Percentiles rank a stretch among this genome's conserved stretches.
Conservation (phyloP, 2,113 vertebrate species). For the Forbesichthys papilliferus region DNA sequence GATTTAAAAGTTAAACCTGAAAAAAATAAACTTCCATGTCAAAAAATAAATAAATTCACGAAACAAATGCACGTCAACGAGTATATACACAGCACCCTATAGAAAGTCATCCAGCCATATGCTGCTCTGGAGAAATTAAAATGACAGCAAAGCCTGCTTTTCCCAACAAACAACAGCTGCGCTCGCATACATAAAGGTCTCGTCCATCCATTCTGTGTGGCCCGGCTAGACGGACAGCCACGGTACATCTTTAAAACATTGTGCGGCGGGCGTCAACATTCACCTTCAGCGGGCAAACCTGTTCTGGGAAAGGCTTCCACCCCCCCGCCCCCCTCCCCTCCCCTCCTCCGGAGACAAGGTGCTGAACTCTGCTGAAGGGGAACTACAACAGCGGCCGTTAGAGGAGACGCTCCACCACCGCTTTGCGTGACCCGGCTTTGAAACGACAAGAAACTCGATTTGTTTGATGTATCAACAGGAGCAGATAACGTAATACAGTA, state of each 20-base stretch:
- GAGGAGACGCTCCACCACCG: conserved; percentile 12
- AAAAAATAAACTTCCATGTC: background rate
- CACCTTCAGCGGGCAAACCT: conserved; percentile 61
- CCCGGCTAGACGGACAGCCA: conserved; percentile 47
- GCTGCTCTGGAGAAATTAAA: conserved; percentile 42
- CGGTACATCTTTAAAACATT: conserved; percentile 56
- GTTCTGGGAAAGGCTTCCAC: conserved; percentile 22
- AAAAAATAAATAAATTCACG: conserved; percentile 17
- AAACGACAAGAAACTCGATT: conserved; percentile 59
- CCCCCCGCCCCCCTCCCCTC: too few species aligned
- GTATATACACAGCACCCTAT: conserved; percentile 52
- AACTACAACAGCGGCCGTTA: conserved; percentile 40
- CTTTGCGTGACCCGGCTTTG: conserved; percentile 54
- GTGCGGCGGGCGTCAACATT: conserved; percentile 48
- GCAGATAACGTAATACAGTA: conserved; percentile 49
- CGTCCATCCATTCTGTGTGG: conserved; percentile 43
- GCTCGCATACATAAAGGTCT: conserved; percentile 65
- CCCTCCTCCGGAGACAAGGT: background rate
- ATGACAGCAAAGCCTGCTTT: conserved; percentile 66
- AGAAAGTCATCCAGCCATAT: conserved; percentile 71
- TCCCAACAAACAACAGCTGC: conserved; percentile 70
- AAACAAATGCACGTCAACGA: conserved; percentile 44
- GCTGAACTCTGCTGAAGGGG: conserved; percentile 15
- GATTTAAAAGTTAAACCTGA: too few species aligned
- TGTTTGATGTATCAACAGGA: conserved; percentile 59